Evolutionary conservation across 2,113 vertebrate genomes (phyloP).

Genomic region (Chloropsis hardwickii): DNA sequence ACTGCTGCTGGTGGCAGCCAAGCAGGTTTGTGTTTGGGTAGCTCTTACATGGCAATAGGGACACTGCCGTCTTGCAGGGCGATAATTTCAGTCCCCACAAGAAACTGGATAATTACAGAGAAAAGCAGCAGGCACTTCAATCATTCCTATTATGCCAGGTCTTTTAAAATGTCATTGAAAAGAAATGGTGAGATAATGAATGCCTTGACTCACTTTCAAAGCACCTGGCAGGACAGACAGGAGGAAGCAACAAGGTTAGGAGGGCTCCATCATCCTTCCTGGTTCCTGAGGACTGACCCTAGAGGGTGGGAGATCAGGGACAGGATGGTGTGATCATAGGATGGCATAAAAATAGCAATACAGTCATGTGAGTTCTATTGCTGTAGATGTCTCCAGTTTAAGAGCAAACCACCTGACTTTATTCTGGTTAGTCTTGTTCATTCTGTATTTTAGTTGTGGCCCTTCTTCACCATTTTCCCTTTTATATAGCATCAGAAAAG

Average conservation of each 20-base stretch:
- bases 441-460: constrained; percentile 15
- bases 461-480: constrained; percentile 39
- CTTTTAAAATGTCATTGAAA: constrained; percentile 33
- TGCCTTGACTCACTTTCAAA: neutral
- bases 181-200: constrained; percentile 23
- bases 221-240: constrained; percentile 3
- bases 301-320: neutral
- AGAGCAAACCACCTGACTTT: neutral
- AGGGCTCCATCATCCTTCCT: constrained; percentile 10
- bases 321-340: neutral
- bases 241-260: neutral
- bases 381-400: neutral
- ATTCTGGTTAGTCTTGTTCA: neutral
- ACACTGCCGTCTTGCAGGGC: neutral
- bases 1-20: neutral
- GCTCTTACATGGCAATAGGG: neutral
- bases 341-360: constrained; percentile 8
- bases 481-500: constrained; percentile 59
- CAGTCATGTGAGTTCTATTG: neutral
- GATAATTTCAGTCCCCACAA: constrained; percentile 27
- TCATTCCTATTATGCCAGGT: neutral
- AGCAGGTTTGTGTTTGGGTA: neutral
- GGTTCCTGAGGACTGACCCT: neutral
- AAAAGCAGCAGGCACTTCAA: neutral
- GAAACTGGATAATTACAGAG: constrained; percentile 37